phyloP scores from a whole-genome alignment of 1,140 invertebrate genomes.

The Conus ventricosus region DNA sequence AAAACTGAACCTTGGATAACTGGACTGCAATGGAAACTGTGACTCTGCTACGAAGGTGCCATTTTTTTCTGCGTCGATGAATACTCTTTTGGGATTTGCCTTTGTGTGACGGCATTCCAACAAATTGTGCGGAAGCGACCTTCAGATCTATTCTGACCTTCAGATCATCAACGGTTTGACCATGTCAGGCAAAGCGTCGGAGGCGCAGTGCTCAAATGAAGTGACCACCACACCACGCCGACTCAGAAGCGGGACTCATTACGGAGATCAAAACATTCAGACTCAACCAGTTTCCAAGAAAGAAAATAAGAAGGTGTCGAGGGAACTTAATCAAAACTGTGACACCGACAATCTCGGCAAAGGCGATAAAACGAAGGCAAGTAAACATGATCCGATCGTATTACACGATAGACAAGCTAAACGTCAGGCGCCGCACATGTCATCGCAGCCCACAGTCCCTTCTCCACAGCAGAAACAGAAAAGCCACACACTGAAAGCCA shows the following conservation, averaged over 20 bases:
- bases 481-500: conserved; percentile 14
- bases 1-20: no score
- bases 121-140: background rate
- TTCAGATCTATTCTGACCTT: conserved; percentile 7
- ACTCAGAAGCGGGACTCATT: conserved; percentile 31
- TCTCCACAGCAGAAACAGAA: conserved; percentile 1
- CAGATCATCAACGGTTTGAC: background rate
- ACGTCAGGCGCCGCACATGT: background rate
- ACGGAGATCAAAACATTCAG: background rate
- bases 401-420: background rate
- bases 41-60: no score
- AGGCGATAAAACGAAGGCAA: conserved; percentile 3
- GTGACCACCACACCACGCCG: conserved; percentile 7
- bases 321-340: background rate
- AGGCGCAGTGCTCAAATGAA: conserved; percentile 13
- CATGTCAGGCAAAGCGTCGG: conserved; percentile 14
- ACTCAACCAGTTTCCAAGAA: background rate
- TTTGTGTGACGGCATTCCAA: background rate
- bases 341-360: background rate
- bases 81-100: background rate
- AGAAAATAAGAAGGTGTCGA: background rate
- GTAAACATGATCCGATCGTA: background rate
- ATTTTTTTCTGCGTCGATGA: no score
- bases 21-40: background rate
- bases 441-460: background rate